A percentile compares a stretch with the other conserved stretches of the same genome.
Conservation (phyloP, 1,140 invertebrate genomes). For the Potamilus streckersoni region DNA sequence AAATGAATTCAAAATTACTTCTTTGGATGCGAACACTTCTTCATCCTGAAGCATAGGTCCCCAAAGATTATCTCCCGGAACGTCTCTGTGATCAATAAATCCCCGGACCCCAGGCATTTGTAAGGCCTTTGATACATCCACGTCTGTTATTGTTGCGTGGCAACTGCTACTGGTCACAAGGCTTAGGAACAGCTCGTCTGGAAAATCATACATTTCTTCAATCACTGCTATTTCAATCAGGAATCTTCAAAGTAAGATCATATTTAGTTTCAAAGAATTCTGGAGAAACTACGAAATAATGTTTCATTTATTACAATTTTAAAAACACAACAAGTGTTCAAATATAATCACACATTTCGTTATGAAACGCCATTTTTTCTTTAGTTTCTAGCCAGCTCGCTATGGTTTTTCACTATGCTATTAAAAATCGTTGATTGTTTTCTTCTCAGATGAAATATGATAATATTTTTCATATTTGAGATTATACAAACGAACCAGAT, state of each 20-base stretch:
- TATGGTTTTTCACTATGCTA: too few relatives aligned
- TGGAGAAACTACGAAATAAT: too few relatives aligned
- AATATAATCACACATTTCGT: too few relatives aligned
- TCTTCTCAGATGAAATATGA: background rate
- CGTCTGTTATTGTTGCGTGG: slow-evolving; percentile 80
- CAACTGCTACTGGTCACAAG: slow-evolving; percentile 83
- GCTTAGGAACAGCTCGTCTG: slow-evolving; percentile 76
- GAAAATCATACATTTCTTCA: slow-evolving; percentile 4
- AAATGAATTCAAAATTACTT: slow-evolving; percentile 34
- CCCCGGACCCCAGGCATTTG: slow-evolving; percentile 74
- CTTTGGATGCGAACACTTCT: slow-evolving; percentile 49
- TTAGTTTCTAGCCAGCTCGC: too few relatives aligned
- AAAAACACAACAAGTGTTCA: too few relatives aligned
- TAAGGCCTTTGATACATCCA: slow-evolving; percentile 78
- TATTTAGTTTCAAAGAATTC: too few relatives aligned
- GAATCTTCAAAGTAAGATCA: too few relatives aligned
- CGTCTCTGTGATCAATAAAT: slow-evolving; percentile 60
- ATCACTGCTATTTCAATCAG: too few relatives aligned
- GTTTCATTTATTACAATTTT: too few relatives aligned
- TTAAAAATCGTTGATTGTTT: too few relatives aligned
- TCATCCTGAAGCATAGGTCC: slow-evolving; percentile 40
- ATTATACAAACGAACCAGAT: background rate
- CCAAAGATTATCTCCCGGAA: slow-evolving; percentile 52
- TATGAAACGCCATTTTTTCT: too few relatives aligned
- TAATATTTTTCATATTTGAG: background rate